These are phyloP conservation scores for Microdon myrmicae DNA, from an alignment of 2,888 invertebrate genomes.

Conservation along the genomic window DNA sequence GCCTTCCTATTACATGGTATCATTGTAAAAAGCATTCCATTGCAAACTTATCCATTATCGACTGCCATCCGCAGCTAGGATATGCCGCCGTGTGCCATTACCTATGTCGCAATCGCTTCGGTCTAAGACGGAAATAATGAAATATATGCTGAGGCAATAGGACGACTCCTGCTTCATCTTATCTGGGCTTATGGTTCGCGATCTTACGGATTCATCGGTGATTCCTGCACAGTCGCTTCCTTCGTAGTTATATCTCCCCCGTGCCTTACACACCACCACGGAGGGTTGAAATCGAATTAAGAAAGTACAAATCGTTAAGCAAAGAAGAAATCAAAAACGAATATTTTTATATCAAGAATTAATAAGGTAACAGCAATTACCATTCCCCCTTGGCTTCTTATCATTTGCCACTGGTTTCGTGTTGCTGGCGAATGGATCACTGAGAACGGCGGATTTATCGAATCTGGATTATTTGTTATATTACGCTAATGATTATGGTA, in stretches of 20 bases:
- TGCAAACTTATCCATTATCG: constrained; percentile 29
- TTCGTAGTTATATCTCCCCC: neutral
- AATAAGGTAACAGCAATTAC: constrained; percentile 45
- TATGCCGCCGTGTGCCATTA: constrained; percentile 7
- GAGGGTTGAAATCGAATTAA: constrained; percentile 45
- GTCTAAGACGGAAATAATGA: constrained; percentile 52
- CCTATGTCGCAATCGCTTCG: constrained; percentile 1
- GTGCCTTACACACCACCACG: no score
- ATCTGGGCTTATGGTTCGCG: constrained; percentile 45
- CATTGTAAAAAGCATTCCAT: constrained; percentile 9
- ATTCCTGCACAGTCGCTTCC: constrained; percentile 15
- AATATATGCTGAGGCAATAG: constrained; percentile 33
- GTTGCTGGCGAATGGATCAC: constrained; percentile 23
- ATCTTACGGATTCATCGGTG: constrained; percentile 35
- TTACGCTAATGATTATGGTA: constrained; percentile 45
- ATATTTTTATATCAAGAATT: constrained; percentile 46
- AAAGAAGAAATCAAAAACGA: constrained; percentile 31
- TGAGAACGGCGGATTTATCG: constrained; percentile 38
- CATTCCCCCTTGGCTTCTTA: constrained; percentile 32
- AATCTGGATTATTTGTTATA: constrained; percentile 47
- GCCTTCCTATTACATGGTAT: neutral
- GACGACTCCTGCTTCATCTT: constrained; percentile 35
- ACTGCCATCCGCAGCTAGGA: constrained; percentile 21
- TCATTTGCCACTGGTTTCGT: constrained; percentile 23
- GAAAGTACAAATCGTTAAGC: constrained; percentile 29